Base-by-base conservation (phyloP, 2,888 invertebrate genomes). In the Norana najaformis region DNA sequence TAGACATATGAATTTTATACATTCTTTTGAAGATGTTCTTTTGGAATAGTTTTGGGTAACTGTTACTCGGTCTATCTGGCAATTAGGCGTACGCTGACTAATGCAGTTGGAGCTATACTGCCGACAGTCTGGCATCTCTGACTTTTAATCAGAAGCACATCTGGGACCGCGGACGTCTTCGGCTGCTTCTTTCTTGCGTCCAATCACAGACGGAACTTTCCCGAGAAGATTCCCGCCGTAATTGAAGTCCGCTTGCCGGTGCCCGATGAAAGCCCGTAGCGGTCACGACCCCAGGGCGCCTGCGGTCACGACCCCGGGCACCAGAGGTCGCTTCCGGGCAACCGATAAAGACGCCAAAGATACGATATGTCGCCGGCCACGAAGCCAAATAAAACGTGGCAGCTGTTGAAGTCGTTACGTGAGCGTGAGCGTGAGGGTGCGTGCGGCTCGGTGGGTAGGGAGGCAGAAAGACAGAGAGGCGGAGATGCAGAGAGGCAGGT, bases 91-190 rank as follows among this genome's bases (percentile, higher is more conserved):
- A 30, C 3, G 30, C 30, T 30, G 11, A n/a, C 69, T 30, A n/a
- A 69, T n/a, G 69, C 69, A 69, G 30, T 69, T 69, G 69, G 69
- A 69, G 6, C 69, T 69, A 5, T 3, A 69, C 16, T n/a, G n/a
- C n/a, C 69, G 69, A 30, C 69, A n/a, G 69, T 69, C 69, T n/a
- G 69, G n/a, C 69, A n/a, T 30, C 69, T 69, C 69, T 69, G 69
- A 69, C 69, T 69, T 69, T 69, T 69, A 69, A 69, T 69, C 69
- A 69, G 69, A 69, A 69, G 69, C 69, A 69, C 69, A 69, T 69
- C 69, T 69, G 69, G 30, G n/a, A 1, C n/a, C 6, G 69, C 11
- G 69, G 69, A 69, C n/a, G 69, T n/a, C 69, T n/a, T n/a, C n/a
- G n/a, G n/a, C n/a, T n/a, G n/a, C 69, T 69, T 69, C 69, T 69